phyloP scores from a whole-genome alignment of 2,797 vertebrate genomes.

The Lemur catta region DNA sequence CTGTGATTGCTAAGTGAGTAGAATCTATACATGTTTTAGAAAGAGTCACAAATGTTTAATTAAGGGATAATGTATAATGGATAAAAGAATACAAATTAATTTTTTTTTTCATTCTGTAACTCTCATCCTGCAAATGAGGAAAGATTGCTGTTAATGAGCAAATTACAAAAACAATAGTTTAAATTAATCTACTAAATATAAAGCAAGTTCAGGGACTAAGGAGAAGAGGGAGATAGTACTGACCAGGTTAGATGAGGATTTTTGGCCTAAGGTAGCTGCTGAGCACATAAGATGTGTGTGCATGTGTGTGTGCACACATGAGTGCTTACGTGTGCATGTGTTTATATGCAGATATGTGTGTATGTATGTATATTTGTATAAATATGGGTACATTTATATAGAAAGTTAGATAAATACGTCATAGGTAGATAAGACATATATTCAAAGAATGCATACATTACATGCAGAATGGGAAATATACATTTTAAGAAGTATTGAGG shows the following conservation, averaged over 20 bases:
- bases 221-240: not conserved
- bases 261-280: not conserved
- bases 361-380: not conserved
- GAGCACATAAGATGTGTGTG: not conserved
- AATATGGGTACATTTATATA: not conserved
- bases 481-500: not conserved
- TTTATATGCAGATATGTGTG: not conserved
- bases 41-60: not conserved
- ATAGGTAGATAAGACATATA: not conserved
- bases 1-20: not conserved
- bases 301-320: not conserved
- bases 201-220: not conserved
- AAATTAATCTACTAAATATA: not conserved
- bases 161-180: not conserved
- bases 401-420: not conserved
- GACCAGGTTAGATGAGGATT: not conserved
- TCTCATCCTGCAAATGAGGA: not conserved
- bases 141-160: not conserved
- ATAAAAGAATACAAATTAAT: not conserved
- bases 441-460: not conserved
- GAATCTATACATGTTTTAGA: not conserved
- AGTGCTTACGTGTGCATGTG: not conserved
- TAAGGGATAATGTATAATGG: not conserved
- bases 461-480: not conserved
- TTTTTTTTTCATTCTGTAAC: not conserved